phyloP scores from a whole-genome alignment of 2,797 vertebrate species.

The Eulemur rubriventer region DNA sequence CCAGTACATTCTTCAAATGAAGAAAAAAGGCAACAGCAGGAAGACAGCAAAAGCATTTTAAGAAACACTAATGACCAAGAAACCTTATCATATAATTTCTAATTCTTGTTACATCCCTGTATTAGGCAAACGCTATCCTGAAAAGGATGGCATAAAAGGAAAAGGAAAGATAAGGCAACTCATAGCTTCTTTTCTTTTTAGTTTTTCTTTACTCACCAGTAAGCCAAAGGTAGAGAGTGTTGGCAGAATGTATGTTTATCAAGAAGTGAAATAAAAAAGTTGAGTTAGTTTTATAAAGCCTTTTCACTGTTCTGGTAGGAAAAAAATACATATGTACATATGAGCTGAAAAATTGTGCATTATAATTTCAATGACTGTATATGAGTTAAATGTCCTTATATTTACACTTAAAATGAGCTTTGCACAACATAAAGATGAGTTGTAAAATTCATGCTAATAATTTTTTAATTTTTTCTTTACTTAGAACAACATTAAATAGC shows the following conservation, averaged over 20 bases:
- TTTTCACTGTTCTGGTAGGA: neutral
- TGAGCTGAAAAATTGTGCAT: neutral
- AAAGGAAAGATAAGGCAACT: neutral
- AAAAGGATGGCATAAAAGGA: neutral
- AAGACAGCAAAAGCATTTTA: neutral
- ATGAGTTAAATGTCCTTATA: neutral
- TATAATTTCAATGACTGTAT: neutral
- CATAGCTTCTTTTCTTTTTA: neutral
- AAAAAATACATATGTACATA: neutral
- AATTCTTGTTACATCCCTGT: neutral
- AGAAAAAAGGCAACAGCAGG: neutral
- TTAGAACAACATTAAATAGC: conserved; percentile 32
- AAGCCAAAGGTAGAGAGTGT: neutral
- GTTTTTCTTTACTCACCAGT: neutral
- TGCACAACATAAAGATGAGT: neutral
- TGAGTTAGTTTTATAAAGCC: neutral
- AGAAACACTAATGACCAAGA: neutral
- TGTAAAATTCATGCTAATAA: conserved; percentile 17
- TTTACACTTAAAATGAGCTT: neutral
- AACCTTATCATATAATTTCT: neutral
- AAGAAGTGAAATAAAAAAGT: conserved; percentile 20
- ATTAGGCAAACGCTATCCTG: neutral
- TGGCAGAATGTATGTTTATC: neutral
- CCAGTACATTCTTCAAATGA: neutral
- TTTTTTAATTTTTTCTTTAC: neutral